Evolutionary conservation across 2,113 vertebrate species (phyloP).

Genomic region (Salvelinus alpinus): DNA sequence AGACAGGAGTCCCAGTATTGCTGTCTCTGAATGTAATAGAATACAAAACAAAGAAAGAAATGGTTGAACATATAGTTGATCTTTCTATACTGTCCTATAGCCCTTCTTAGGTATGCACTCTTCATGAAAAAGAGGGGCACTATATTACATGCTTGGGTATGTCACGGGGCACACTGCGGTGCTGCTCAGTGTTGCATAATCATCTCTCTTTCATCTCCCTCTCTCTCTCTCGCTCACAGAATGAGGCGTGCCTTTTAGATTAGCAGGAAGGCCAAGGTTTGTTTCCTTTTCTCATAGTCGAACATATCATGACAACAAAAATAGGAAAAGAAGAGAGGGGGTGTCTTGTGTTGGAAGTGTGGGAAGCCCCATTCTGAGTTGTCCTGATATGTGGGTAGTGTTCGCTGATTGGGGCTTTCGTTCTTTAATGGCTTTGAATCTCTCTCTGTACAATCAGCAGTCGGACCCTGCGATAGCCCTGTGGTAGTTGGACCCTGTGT

Average conservation of each 20-base stretch:
- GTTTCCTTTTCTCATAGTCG: background rate
- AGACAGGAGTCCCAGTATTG: too few species aligned
- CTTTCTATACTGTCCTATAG: too few species aligned
- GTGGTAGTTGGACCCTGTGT: too few species aligned
- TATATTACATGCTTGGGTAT: too few species aligned
- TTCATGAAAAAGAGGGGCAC: too few species aligned
- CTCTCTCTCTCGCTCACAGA: background rate
- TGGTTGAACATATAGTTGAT: too few species aligned
- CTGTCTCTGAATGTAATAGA: too few species aligned
- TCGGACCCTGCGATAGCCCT: too few species aligned
- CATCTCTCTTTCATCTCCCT: background rate
- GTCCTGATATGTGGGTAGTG: background rate
- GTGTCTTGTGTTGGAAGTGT: background rate
- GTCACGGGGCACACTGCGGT: background rate
- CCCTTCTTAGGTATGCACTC: too few species aligned
- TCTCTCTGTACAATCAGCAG: background rate
- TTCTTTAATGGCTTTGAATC: background rate
- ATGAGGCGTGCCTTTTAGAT: background rate
- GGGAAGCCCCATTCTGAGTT: background rate
- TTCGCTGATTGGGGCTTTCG: background rate
- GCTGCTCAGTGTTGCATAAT: slow-evolving; percentile 10
- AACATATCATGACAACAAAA: background rate
- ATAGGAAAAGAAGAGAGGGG: background rate
- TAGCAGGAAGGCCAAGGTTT: background rate
- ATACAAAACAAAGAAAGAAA: too few species aligned